These are phyloP conservation scores for Tor tambroides DNA, from an alignment of 2,113 vertebrate species.

Conservation along the genomic window DNA sequence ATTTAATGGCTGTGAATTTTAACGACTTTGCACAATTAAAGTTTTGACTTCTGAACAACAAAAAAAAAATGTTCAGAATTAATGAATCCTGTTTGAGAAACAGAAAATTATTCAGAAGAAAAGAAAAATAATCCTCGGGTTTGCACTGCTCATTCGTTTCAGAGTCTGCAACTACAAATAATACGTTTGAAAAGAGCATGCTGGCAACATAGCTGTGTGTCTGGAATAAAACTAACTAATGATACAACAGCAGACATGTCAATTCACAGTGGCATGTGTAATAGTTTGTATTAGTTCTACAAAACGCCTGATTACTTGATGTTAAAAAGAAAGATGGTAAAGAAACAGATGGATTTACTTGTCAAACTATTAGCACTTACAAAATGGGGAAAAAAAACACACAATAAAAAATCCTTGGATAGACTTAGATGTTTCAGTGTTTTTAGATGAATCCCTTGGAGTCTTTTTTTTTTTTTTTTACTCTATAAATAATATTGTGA, in stretches of 20 bases:
- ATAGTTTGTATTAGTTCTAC: not conserved
- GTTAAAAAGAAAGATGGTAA: not conserved
- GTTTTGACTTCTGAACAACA: not conserved
- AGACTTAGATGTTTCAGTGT: conserved; percentile 2
- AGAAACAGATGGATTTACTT: conserved; percentile 2
- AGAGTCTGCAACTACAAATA: not conserved
- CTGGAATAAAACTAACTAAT: not conserved
- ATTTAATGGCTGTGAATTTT: conserved; percentile 8
- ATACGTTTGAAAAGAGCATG: not conserved
- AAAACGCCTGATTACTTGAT: not conserved
- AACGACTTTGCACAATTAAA: not conserved
- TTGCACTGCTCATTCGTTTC: not conserved
- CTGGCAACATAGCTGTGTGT: not conserved
- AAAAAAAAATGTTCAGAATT: not conserved
- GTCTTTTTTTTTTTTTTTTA: not conserved
- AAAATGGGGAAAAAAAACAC: not conserved
- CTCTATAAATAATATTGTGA: conserved; percentile 25
- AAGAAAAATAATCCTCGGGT: not conserved
- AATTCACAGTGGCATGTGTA: not conserved
- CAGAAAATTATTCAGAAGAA: not conserved
- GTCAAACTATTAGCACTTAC: not conserved
- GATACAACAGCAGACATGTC: not conserved
- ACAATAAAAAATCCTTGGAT: not conserved
- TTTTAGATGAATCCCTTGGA: not conserved
- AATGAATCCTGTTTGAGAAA: not conserved